Evolutionary conservation across 2,797 vertebrate species (phyloP).

Genomic region (Oreochromis mossambicus): DNA sequence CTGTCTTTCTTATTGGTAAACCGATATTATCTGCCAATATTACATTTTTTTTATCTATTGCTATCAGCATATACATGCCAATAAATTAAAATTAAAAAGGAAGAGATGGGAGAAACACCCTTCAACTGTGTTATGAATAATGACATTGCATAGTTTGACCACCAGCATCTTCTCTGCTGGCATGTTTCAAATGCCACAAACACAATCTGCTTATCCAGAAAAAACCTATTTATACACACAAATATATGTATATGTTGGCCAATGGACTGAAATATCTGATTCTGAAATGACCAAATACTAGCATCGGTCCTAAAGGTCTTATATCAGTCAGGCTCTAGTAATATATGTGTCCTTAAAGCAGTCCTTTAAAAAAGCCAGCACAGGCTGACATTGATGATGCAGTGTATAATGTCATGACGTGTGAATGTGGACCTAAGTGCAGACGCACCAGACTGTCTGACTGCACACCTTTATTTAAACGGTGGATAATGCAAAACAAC

Average conservation of each 20-base stretch:
- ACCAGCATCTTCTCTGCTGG: background rate
- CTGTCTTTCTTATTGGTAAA: background rate
- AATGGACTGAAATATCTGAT: background rate
- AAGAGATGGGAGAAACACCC: accelerated
- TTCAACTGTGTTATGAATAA: background rate
- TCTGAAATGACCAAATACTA: background rate
- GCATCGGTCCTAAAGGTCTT: background rate
- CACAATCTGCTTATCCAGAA: background rate
- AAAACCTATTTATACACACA: background rate
- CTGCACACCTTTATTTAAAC: accelerated
- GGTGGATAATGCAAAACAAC: background rate
- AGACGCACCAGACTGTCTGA: background rate
- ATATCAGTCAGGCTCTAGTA: background rate
- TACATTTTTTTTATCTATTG: background rate
- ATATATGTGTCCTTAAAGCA: background rate
- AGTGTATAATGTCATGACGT: background rate
- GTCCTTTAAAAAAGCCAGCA: background rate
- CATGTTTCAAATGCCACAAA: background rate
- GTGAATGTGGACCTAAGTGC: background rate
- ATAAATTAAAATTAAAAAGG: background rate
- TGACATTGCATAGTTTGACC: background rate
- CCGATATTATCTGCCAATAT: background rate
- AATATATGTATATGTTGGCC: background rate
- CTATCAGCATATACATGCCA: background rate
- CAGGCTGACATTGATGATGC: accelerated